Evolutionary conservation across 1,140 invertebrate genomes (phyloP), one percentile per base, ranked within the genome.

Genomic region (Nymphalis io): DNA sequence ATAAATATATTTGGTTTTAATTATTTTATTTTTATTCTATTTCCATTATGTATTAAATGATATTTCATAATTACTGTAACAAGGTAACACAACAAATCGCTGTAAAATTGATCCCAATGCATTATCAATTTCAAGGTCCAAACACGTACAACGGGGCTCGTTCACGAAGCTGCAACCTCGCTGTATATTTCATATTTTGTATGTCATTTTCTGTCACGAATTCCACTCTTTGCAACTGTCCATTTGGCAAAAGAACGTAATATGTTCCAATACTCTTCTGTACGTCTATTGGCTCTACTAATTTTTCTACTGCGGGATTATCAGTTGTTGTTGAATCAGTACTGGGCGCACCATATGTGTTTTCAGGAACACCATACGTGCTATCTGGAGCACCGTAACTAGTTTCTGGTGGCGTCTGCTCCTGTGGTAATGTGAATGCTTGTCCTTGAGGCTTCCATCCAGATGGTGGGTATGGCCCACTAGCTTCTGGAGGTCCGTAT

Each of bases 101-200:
- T 46, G 15, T n/a, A 46, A 46, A 46, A 42, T 15, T 11, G 2
- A n/a, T n/a, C 6, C n/a, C 3, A 46, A n/a, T 46, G 27, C 2
- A 48, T 12, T 23, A 33, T 13, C 20, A 60, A 16, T 21, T 38
- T 81, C 72, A 88, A 68, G 81, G 79, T 53, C 78, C 79, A 63
- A 89, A 82, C 0, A 89, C 68, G 40, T 81, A 80, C 18, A 90
- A 62, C 1, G 87, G 85, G 0, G 83, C 87, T 6, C 80, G 81
- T 13, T 86, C 78, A 15, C 80, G 70, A 0, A 85, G 59, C 55
- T 88, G 80, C 39, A 90, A 58, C 20, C 78, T 77, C 0, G 85
- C 88, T 0, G 81, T 82, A n/a, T 88, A 83, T 62, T 79, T 86
- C 89, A 89, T 87, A 33, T 88, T 90, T 72, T 87, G 85, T 10